Evolutionary conservation across 2,797 vertebrate species (phyloP), one percentile per base, ranked within the genome.

Genomic region (Anabacerthia variegaticeps): DNA sequence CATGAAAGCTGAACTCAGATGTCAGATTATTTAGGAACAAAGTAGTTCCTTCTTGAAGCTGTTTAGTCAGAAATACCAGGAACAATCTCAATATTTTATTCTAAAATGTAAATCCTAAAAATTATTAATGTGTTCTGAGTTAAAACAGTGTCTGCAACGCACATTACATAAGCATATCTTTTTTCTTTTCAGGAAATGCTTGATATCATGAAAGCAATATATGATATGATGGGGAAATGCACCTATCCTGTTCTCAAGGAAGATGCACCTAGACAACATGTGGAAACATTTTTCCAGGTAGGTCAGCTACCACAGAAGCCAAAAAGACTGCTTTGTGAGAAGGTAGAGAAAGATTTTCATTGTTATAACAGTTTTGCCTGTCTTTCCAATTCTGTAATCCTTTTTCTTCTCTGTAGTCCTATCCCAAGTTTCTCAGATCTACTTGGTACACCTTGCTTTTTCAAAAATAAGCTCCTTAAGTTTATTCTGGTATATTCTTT

Each of bases 211-310:
- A 99, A 99, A 98, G 99, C 99, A 89, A 99, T 99, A 95, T 99
- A 99, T 6, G 99, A 99, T 96, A 99, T 99, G 99, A 99, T 99
- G 99, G 99, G 99, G 6, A 99, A 99, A 96, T 99, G 99, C 94
- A 99, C 99, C 49, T 99, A 99, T 58, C 99, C 99, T 13, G 95
- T 99, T 96, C 98, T 99, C 76, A 99, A 98, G 97, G 99, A 99
- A 93, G 99, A 99, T 88, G 98, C 99, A 1, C 99, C 99, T 36
- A 98, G 99, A 89, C 99, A 99, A 97, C 99, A 99, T 0, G 99
- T 99, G 71, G 99, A 99, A 96, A 98, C 99, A 4, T 99, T 99
- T 97, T 99, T 99, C 94, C 99, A 99, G 99, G 99, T 99, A 95
- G 84, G 89, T 73, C 1, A 0, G 26, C 8, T 80, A 75, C 69